Evolutionary conservation across 2,113 vertebrate genomes (phyloP).

Genomic region (Ochotona curzoniae): DNA sequence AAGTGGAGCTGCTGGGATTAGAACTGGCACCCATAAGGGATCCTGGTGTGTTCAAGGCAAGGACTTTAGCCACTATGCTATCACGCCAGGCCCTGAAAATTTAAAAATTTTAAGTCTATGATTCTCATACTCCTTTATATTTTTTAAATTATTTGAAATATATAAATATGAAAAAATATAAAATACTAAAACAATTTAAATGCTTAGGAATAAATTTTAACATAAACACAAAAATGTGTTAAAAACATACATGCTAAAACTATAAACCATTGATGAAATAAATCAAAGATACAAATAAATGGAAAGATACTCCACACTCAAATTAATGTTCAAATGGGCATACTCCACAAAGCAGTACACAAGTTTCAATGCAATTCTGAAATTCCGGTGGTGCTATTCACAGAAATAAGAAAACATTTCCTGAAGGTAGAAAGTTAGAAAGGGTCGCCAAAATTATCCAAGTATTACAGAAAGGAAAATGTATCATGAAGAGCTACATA

Average conservation of each 20-base stretch:
- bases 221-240: background rate
- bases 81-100: too few relatives aligned
- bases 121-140: too few relatives aligned
- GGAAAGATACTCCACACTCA: background rate
- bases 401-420: background rate
- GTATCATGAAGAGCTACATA: background rate
- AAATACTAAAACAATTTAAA: background rate
- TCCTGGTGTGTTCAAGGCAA: too few relatives aligned
- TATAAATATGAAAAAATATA: too few relatives aligned
- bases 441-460: background rate
- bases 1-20: too few relatives aligned
- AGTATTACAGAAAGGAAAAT: slow-evolving; percentile 26
- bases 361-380: background rate
- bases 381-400: background rate
- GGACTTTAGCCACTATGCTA: too few relatives aligned
- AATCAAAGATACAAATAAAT: background rate
- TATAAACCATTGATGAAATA: background rate
- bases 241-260: background rate
- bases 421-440: slow-evolving; percentile 14
- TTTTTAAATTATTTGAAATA: too few relatives aligned
- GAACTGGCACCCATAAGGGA: too few relatives aligned
- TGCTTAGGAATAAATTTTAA: background rate
- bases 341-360: background rate
- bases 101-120: too few relatives aligned
- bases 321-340: background rate